Percentiles rank a stretch among this genome's conserved stretches.
These are phyloP conservation scores for Oryzias dopingdopingensis DNA, from an alignment of 2,797 vertebrate species.

Conservation along the genomic window DNA sequence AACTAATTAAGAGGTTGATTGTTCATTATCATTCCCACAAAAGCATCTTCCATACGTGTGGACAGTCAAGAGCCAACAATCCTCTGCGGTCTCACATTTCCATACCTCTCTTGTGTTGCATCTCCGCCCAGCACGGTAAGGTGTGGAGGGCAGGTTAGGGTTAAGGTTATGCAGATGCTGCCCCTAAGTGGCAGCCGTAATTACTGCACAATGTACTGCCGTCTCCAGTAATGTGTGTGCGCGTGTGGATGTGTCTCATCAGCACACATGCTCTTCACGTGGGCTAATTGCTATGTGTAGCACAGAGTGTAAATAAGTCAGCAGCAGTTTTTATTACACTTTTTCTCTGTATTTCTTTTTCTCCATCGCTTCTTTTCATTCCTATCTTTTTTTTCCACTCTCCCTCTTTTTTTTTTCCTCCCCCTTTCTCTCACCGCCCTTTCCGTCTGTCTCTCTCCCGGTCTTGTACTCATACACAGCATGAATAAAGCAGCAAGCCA, in stretches of 20 bases:
- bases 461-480: slow-evolving; percentile 63
- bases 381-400: slow-evolving; percentile 32
- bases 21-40: background rate
- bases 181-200: slow-evolving; percentile 84
- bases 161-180: slow-evolving; percentile 81
- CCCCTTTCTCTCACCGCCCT: slow-evolving; percentile 3
- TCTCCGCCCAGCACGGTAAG: slow-evolving; percentile 25
- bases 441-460: slow-evolving; percentile 34
- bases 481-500: slow-evolving; percentile 74
- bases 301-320: slow-evolving; percentile 68
- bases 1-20: slow-evolving; percentile 14
- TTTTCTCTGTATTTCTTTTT: slow-evolving; percentile 43
- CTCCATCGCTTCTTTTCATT: slow-evolving; percentile 31
- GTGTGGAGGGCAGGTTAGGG: slow-evolving; percentile 49
- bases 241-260: slow-evolving; percentile 28
- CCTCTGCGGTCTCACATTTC: background rate
- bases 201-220: slow-evolving; percentile 79
- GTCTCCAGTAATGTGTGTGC: slow-evolving; percentile 19
- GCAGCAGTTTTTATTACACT: slow-evolving; percentile 57
- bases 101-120: background rate
- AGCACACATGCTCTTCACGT: slow-evolving; percentile 29
- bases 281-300: slow-evolving; percentile 67
- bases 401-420: slow-evolving; percentile 4
- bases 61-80: background rate
- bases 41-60: background rate